Base-by-base conservation (phyloP, 2,797 vertebrate genomes). In the Schizopygopsis malacanthus region DNA sequence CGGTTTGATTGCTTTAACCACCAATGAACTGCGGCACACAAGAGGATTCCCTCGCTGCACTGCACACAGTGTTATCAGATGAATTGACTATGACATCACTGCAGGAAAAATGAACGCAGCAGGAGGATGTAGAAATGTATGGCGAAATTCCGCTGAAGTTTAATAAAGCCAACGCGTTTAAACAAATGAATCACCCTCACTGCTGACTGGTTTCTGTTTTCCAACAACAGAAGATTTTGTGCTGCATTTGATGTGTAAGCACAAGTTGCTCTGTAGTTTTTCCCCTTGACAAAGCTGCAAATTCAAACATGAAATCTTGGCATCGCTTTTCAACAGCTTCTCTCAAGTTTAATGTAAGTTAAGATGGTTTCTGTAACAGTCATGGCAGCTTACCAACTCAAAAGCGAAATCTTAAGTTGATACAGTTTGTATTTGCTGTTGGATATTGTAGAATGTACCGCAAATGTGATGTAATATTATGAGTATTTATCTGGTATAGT, bases 151-250 rank as follows among this genome's bases (percentile, higher is more conserved):
- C 45, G 28, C 67, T 77, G 52, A 77, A 73, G 65, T 86, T 89
- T 82, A 88, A 79, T 82, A 88, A 79, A 88, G 80, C 79, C 63
- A 87, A 77, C 78, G 79, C 52, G 56, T 88, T 89, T 89, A 88
- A 86, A 90, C 86, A 88, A 87, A 87, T 83, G 71, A 89, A 85
- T 89, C 84, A 87, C 71, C 20, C 18, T 15, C 80, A 61, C 84
- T 89, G 85, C 87, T 89, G 84, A 83, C 76, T 79, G n/a, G 50
- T 76, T 79, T 84, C 59, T 45, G 22, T 52, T 79, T 70, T 20
- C 61, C 20, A 43, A 22, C 54, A 59, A 72, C 50, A 76, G 25
- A 76, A 69, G 73, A 70, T 83, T 77, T 87, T 87, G 25, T 79
- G 73, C 75, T 50, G 59, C 41, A 28, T 63, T 85, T 80, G 43